phyloP scores from a whole-genome alignment of 2,888 invertebrate genomes.

The Diarsia rubi region DNA sequence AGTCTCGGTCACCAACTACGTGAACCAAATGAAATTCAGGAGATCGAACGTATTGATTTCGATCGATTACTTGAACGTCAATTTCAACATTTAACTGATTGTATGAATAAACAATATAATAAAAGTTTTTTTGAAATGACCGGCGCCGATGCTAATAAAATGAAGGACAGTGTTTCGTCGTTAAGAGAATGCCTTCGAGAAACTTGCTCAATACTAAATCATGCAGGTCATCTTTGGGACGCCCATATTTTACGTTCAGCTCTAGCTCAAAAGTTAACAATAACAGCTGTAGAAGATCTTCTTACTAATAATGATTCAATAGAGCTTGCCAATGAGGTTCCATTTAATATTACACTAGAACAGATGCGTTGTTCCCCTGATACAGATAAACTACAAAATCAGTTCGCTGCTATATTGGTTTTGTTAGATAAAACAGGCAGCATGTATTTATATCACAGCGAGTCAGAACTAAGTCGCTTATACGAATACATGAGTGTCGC shows the following conservation, averaged over 20 bases:
- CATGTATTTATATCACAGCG: conserved; percentile 77
- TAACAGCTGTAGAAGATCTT: conserved; percentile 84
- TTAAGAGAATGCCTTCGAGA: conserved; percentile 80
- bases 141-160: conserved; percentile 67
- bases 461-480: conserved; percentile 77
- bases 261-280: conserved; percentile 80
- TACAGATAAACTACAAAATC: conserved; percentile 76
- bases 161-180: conserved; percentile 78
- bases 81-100: conserved; percentile 64
- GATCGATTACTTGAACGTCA: conserved; percentile 68
- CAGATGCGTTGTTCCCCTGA: conserved; percentile 78
- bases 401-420: conserved; percentile 68
- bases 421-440: conserved; percentile 76
- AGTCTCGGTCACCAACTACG: conserved; percentile 66
- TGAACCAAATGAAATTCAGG: conserved; percentile 17
- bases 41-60: conserved; percentile 61
- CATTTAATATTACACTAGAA: conserved; percentile 80
- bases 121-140: conserved; percentile 66
- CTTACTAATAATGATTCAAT: conserved; percentile 78
- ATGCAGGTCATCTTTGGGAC: conserved; percentile 83
- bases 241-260: conserved; percentile 81
- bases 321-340: conserved; percentile 79
- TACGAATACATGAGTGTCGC: conserved; percentile 80
- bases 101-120: conserved; percentile 49
- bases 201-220: conserved; percentile 78